Conservation (phyloP, 2,797 vertebrate species). For the Centropyge bicolor region DNA sequence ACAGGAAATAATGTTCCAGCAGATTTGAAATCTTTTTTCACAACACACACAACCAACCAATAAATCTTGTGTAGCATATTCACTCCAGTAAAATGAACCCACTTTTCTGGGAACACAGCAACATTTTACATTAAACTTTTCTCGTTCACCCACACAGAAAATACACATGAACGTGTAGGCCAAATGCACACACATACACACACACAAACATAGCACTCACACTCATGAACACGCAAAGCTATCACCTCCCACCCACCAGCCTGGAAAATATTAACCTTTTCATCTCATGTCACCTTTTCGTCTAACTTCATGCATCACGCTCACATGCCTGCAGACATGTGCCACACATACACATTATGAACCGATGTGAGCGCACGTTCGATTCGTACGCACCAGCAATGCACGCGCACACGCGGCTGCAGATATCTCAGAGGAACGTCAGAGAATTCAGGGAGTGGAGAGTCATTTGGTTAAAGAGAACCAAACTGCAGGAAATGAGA, state of each 20-base stretch:
- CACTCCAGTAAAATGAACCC: constrained; percentile 30
- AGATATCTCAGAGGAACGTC: constrained; percentile 65
- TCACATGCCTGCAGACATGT: constrained; percentile 58
- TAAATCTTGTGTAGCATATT: background rate
- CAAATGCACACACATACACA: constrained; percentile 31
- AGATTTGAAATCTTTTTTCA: background rate
- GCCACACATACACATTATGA: constrained; percentile 34
- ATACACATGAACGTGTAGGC: constrained; percentile 34
- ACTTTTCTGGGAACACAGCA: constrained; percentile 30
- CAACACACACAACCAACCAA: background rate
- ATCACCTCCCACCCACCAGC: constrained; percentile 75
- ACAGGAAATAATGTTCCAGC: constrained; percentile 8
- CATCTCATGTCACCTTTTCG: constrained; percentile 75
- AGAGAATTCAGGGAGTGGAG: constrained; percentile 75
- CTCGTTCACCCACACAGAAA: constrained; percentile 63
- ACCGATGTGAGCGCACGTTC: constrained; percentile 27
- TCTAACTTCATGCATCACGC: constrained; percentile 59
- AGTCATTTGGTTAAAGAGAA: constrained; percentile 77
- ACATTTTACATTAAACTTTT: constrained; percentile 50
- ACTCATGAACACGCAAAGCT: constrained; percentile 57
- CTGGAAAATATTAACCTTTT: constrained; percentile 82
- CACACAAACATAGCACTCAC: constrained; percentile 45
- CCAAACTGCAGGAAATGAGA: constrained; percentile 81
- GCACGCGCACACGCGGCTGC: constrained; percentile 42
- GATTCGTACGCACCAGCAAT: constrained; percentile 35